Conservation (phyloP, 2,797 vertebrate species). For the Ceryle rudis region DNA sequence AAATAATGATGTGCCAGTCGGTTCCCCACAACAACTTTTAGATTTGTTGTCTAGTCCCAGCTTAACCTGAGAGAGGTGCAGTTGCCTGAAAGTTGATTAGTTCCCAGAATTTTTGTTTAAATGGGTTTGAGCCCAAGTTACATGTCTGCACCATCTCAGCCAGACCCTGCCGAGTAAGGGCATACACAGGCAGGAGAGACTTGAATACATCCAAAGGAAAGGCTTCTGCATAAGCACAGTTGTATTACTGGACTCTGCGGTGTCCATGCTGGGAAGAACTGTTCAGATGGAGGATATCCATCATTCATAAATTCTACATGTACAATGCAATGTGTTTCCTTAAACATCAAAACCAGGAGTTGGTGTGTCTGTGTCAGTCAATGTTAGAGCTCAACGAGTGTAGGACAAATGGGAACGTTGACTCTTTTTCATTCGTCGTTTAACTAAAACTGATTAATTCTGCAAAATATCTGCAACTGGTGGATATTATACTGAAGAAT, state of each 20-base stretch:
- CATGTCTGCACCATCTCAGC: neutral
- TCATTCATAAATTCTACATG: neutral
- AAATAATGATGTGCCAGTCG: neutral
- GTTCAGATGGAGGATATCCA: fast-evolving
- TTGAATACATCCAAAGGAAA: neutral
- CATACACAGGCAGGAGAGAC: fast-evolving
- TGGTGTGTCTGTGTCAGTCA: neutral
- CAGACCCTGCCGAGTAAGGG: neutral
- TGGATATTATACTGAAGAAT: neutral
- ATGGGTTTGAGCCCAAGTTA: neutral
- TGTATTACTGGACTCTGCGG: fast-evolving
- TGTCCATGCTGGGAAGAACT: neutral
- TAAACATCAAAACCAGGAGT: neutral
- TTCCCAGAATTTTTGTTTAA: neutral
- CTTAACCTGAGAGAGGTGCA: neutral
- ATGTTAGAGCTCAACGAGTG: neutral
- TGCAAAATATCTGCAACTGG: neutral
- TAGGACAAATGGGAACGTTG: neutral
- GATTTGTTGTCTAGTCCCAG: neutral
- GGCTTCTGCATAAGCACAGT: neutral
- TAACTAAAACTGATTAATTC: neutral
- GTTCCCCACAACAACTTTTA: fast-evolving
- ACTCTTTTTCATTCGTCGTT: neutral
- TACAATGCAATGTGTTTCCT: fast-evolving
- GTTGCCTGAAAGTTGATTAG: neutral